These are phyloP conservation scores for Halcyon badia DNA, from an alignment of 2,797 vertebrate genomes.

Conservation along the genomic window DNA sequence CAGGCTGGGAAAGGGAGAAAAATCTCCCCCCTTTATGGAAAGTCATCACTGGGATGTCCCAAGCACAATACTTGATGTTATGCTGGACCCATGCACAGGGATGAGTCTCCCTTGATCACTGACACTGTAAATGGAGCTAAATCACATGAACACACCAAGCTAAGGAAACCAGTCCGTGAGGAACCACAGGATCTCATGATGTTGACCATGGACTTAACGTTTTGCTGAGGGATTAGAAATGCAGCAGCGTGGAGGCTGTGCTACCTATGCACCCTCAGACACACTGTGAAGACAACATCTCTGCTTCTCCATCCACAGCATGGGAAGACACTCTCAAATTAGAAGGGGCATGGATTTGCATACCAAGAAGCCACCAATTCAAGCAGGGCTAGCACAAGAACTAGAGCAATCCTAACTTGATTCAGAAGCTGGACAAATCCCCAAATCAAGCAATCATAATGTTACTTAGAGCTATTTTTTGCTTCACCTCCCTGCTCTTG, in stretches of 20 bases:
- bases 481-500: neutral
- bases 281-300: neutral
- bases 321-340: neutral
- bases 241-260: neutral
- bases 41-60: neutral
- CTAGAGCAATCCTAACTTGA: neutral
- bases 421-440: neutral
- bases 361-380: neutral
- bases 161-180: neutral
- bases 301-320: neutral
- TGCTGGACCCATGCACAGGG: neutral
- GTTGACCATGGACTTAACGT: neutral
- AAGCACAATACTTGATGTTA: neutral
- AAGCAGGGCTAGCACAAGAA: neutral
- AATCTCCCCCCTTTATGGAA: fast-evolving
- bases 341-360: neutral
- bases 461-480: neutral
- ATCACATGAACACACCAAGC: fast-evolving
- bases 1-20: neutral
- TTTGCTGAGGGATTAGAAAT: neutral
- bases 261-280: too few relatives aligned
- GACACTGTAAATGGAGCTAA: neutral
- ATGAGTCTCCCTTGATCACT: neutral
- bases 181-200: neutral
- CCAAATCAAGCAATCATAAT: neutral